phyloP scores from a whole-genome alignment of 2,888 invertebrate species.

The Dorcus hopei region DNA sequence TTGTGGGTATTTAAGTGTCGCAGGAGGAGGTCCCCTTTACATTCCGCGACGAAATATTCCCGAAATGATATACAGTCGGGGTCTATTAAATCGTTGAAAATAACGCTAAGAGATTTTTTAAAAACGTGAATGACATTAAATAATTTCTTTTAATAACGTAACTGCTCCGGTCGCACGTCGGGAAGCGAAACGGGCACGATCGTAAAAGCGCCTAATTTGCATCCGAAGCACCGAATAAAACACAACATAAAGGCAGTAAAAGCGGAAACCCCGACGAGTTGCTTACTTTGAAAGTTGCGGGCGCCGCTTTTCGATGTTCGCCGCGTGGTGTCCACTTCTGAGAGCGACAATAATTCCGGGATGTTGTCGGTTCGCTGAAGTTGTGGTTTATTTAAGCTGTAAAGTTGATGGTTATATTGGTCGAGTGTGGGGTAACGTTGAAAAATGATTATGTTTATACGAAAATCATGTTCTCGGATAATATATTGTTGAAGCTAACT shows the following conservation, averaged over 20 bases:
- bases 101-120: too few species aligned
- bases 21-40: too few species aligned
- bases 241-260: conserved; percentile 24
- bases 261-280: conserved; percentile 25
- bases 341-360: conserved; percentile 14
- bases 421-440: not conserved
- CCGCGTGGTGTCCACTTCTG: conserved; percentile 20
- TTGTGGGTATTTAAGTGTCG: too few species aligned
- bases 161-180: conserved; percentile 6
- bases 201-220: conserved; percentile 22
- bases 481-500: too few species aligned
- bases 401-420: not conserved
- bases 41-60: too few species aligned
- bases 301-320: conserved; percentile 24
- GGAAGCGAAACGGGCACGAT: conserved; percentile 10
- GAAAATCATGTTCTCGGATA: too few species aligned
- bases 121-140: too few species aligned
- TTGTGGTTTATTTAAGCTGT: not conserved
- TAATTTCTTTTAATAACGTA: conserved; percentile 3
- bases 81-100: too few species aligned
- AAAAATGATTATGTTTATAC: too few species aligned
- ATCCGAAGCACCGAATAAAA: conserved; percentile 25
- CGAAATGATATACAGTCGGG: too few species aligned
- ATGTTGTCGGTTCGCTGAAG: conserved; percentile 9
- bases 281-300: conserved; percentile 19